Evolutionary conservation across 2,113 vertebrate genomes (phyloP).

Genomic region (Bothrops jararaca): DNA sequence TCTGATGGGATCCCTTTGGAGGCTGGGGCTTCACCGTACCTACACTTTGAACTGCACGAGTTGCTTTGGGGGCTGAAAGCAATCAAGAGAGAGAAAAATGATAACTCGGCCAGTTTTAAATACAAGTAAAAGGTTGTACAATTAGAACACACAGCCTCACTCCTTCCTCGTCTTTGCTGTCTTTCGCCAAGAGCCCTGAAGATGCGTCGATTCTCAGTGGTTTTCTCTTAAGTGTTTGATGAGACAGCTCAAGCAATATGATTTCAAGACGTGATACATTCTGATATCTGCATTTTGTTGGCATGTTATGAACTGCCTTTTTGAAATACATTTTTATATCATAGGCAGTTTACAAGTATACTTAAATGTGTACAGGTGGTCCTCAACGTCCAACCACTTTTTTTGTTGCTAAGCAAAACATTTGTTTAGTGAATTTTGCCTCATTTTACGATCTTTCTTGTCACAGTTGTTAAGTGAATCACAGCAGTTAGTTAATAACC

Average conservation of each 20-base stretch:
- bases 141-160: background rate
- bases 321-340: background rate
- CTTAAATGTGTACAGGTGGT: background rate
- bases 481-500: background rate
- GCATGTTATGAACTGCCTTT: background rate
- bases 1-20: background rate
- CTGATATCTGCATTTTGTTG: background rate
- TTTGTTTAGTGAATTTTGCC: background rate
- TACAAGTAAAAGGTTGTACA: accelerated
- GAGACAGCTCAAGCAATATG: background rate
- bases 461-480: background rate
- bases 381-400: background rate
- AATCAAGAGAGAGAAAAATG: background rate
- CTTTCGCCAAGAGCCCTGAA: background rate
- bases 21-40: background rate
- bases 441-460: background rate
- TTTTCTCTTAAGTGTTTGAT: background rate
- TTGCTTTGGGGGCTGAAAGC: conserved; percentile 42
- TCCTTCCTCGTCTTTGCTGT: background rate
- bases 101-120: background rate
- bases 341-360: background rate
- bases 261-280: background rate
- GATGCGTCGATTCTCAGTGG: background rate
- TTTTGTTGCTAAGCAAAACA: background rate
- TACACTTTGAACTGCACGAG: background rate